Evolutionary conservation across 2,888 invertebrate genomes (phyloP), one percentile per base, ranked within the genome.

Genomic region (Acheta domesticus): DNA sequence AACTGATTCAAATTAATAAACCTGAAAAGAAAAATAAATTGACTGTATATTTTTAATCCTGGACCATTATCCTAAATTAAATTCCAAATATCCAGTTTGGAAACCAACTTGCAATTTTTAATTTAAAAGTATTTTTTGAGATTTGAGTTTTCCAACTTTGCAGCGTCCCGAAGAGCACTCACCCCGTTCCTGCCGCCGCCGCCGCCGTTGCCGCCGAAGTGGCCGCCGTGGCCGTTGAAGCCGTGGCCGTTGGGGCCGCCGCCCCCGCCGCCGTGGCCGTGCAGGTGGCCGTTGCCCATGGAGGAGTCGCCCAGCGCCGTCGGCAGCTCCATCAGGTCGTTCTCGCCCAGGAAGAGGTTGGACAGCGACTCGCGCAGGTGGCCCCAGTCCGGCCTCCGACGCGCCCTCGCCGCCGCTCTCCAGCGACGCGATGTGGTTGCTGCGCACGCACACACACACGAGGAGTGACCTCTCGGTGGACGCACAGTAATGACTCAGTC

Each of bases 301-400:
- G n/a, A 2, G 12, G 49, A 16, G 49, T 77, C 49, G 74, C 74
- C 62, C 49, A 48, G 48, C 19, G 23, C 48, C 14, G 21, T 36
- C 8, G 83, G 83, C 19, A 86, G 83, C 19, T 82, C 80, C 75
- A 83, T 83, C 78, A 86, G 83, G 62, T 84, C 83, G 81, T 85
- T 85, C 76, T 84, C 84, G 16, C 84, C 85, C 20, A 85, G 82
- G 79, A 84, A 84, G 75, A 84, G 79, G 75, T 84, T 83, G 36
- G 82, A 79, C 23, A 84, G 82, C 21, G 83, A 82, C 48, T 83
- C 82, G 5, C 83, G 80, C 73, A 84, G 80, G 48, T 81, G 81
- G 19, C 62, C 77, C 81, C 81, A 81, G 50, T 82, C 82, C 8
- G 80, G 80, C 79, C 16, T 62, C 62, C 16, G 62, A 4, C n/a